Evolutionary conservation across 1,140 invertebrate species (phyloP).

Genomic region (Drosophila quadrilineata): DNA sequence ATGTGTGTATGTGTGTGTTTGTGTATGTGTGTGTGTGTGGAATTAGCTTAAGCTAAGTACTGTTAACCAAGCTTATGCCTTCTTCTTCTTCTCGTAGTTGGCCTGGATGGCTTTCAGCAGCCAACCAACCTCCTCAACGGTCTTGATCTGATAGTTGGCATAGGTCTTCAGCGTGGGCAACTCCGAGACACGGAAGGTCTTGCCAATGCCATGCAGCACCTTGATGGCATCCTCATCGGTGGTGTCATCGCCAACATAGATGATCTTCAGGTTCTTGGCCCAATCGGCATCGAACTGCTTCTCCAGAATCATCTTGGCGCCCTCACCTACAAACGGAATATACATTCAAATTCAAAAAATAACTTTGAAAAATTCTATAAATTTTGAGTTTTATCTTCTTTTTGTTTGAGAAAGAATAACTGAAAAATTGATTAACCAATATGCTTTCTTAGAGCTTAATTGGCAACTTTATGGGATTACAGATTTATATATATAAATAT

Average conservation of each 20-base stretch:
- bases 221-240: slow-evolving; percentile 96
- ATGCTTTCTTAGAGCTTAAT: no score
- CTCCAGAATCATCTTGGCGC: slow-evolving; percentile 93
- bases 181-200: slow-evolving; percentile 93
- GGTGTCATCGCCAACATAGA: slow-evolving; percentile 94
- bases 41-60: slow-evolving; percentile 72
- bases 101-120: slow-evolving; percentile 93
- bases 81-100: slow-evolving; percentile 79
- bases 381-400: no score
- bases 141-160: slow-evolving; percentile 91
- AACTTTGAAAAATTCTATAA: not conserved
- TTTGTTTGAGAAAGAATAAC: not conserved
- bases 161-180: slow-evolving; percentile 91
- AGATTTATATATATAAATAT: no score
- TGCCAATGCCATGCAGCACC: slow-evolving; percentile 93
- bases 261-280: slow-evolving; percentile 93
- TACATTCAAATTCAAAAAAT: not conserved
- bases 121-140: slow-evolving; percentile 92
- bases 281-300: slow-evolving; percentile 95
- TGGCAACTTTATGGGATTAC: no score
- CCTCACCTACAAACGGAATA: slow-evolving; percentile 84
- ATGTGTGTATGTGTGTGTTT: slow-evolving; percentile 28
- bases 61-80: slow-evolving; percentile 48
- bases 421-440: no score
- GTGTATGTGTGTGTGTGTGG: slow-evolving; percentile 44